Base-by-base conservation (phyloP, 2,888 invertebrate genomes). In the Plebejus anna region DNA sequence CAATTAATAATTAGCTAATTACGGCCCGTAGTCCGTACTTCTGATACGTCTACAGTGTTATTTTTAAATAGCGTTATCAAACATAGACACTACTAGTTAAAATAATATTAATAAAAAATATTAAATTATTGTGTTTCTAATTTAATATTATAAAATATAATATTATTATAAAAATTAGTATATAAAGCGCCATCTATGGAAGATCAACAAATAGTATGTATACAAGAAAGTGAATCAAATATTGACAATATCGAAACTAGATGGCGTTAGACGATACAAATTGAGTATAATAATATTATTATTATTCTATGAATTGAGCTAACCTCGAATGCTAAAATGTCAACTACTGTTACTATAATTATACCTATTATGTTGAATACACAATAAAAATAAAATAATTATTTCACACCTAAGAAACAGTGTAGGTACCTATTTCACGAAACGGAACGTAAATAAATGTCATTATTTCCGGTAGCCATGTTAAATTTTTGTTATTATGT, bases 391-490 rank as follows among this genome's bases (percentile, higher is more conserved):
- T 22, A 22, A 22, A 22, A 22, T 22, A 22, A 22, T 22, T 22
- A 22, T 22, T 22, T 22, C 22, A 22, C 22, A 22, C 22, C 22
- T 22, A 22, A 22, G 22, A 22, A 22, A 22, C 22, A 22, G 22
- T 22, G 22, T 22, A 22, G 22, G 22, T 22, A 22, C 4, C 28
- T 42, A 22, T n/a, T 66, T 51, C 82, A 80, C 84, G 77, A 47
- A 85, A 84, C 75, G 85, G 82, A 87, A 85, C 84, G 85, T 81
- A 76, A 72, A 79, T 78, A 86, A 85, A 87, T 87, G 87, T 88
- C 22, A 89, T 90, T 42, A 81, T 87, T 87, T 90, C 91, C 91
- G 90, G 89, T 85, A 81, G 90, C 90, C 92, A 91, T 90, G 32
- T 73, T 55, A 32, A 1, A 71, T 42, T 71, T 71, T 71, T 42